These are phyloP conservation scores for Grantiella picta DNA, from an alignment of 2,113 vertebrate species.

Conservation along the genomic window DNA sequence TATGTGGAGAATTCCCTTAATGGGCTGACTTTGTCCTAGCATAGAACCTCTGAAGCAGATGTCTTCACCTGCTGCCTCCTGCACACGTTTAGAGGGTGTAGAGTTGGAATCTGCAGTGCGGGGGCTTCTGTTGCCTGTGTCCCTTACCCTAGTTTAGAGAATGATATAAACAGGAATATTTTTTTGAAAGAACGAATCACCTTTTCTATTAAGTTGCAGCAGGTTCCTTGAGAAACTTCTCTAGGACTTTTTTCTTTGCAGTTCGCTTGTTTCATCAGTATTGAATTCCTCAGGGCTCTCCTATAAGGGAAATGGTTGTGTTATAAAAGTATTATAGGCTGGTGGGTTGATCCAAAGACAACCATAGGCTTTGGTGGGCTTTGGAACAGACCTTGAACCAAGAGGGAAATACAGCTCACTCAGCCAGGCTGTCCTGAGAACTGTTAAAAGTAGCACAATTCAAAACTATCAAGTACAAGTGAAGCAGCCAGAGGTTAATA, in stretches of 20 bases:
- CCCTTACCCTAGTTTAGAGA: neutral
- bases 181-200: neutral
- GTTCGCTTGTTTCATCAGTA: neutral
- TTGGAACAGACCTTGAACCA: slow-evolving; percentile 6
- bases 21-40: neutral
- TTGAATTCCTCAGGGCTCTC: neutral
- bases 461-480: neutral
- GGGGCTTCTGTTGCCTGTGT: neutral
- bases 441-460: neutral
- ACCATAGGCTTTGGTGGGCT: slow-evolving; percentile 12
- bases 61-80: neutral
- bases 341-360: slow-evolving; percentile 5
- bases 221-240: neutral
- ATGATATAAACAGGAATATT: neutral
- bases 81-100: neutral
- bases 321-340: slow-evolving; percentile 4
- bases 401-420: neutral
- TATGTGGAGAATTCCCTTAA: neutral
- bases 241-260: neutral
- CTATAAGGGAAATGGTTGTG: slow-evolving; percentile 14
- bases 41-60: neutral
- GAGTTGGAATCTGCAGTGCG: neutral
- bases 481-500: neutral
- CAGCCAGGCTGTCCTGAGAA: neutral
- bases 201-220: neutral